Evolutionary conservation across 2,888 invertebrate species (phyloP).

Genomic region (Candidula unifasciata): DNA sequence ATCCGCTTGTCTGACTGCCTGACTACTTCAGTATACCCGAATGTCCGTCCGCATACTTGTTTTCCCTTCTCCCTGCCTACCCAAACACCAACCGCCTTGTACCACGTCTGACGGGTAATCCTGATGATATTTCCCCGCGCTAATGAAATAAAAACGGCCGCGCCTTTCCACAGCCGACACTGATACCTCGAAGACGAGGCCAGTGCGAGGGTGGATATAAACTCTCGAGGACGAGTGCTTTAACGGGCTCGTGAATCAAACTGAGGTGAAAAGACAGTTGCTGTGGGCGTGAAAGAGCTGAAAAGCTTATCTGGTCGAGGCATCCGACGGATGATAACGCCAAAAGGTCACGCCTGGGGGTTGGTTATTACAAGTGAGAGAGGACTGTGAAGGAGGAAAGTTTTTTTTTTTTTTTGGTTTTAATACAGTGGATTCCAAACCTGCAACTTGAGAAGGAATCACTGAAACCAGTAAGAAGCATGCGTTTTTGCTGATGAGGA

Average conservation of each 20-base stretch:
- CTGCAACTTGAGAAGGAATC: background rate
- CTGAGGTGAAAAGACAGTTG: constrained; percentile 38
- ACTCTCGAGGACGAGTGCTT: background rate
- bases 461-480: too few species aligned
- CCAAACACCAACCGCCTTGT: too few species aligned
- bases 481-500: too few species aligned
- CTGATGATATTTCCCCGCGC: too few species aligned
- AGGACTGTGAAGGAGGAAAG: background rate
- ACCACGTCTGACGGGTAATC: too few species aligned
- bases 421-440: background rate
- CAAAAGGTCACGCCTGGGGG: constrained; percentile 29
- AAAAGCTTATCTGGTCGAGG: constrained; percentile 39
- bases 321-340: constrained; percentile 26
- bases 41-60: too few species aligned
- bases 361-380: background rate
- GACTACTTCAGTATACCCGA: too few species aligned
- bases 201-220: background rate
- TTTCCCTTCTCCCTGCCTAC: too few species aligned
- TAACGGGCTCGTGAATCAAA: constrained; percentile 8
- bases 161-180: too few species aligned
- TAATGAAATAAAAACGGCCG: too few species aligned
- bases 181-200: too few species aligned
- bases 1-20: too few species aligned
- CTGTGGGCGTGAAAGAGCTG: background rate
- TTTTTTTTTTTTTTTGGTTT: background rate